phyloP scores from a whole-genome alignment of 1,140 invertebrate species.

The Eriosoma lanigerum region DNA sequence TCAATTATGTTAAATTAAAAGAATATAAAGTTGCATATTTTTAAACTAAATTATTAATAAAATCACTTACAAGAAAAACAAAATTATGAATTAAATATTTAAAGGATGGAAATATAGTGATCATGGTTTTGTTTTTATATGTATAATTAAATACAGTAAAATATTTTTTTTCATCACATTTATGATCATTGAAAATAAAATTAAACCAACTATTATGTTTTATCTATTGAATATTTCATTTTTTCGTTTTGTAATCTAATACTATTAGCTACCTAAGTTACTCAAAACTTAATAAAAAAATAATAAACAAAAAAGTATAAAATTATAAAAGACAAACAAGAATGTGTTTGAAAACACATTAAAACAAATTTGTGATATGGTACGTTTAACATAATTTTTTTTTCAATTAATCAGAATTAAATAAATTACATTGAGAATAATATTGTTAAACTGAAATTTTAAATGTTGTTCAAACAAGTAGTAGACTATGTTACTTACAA shows the following conservation, averaged over 20 bases:
- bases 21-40: too few relatives aligned
- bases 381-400: constrained; percentile 32
- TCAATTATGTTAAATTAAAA: too few relatives aligned
- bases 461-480: constrained; percentile 48
- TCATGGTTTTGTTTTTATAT: too few relatives aligned
- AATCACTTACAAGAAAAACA: too few relatives aligned
- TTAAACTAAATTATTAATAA: too few relatives aligned
- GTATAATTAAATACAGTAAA: too few relatives aligned
- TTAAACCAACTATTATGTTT: too few relatives aligned
- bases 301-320: constrained; percentile 48
- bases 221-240: too few relatives aligned
- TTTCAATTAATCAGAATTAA: constrained; percentile 22
- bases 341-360: constrained; percentile 38
- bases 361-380: constrained; percentile 48
- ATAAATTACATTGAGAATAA: not conserved
- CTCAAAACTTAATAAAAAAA: constrained; percentile 39
- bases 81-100: too few relatives aligned
- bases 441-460: constrained; percentile 20
- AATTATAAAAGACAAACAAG: constrained; percentile 51
- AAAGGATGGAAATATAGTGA: too few relatives aligned
- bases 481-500: constrained; percentile 45
- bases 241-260: constrained; percentile 8
- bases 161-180: too few relatives aligned
- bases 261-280: constrained; percentile 30
- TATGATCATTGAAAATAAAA: too few relatives aligned